phyloP scores from a whole-genome alignment of 2,113 vertebrate species.

The Charadrius vociferus region DNA sequence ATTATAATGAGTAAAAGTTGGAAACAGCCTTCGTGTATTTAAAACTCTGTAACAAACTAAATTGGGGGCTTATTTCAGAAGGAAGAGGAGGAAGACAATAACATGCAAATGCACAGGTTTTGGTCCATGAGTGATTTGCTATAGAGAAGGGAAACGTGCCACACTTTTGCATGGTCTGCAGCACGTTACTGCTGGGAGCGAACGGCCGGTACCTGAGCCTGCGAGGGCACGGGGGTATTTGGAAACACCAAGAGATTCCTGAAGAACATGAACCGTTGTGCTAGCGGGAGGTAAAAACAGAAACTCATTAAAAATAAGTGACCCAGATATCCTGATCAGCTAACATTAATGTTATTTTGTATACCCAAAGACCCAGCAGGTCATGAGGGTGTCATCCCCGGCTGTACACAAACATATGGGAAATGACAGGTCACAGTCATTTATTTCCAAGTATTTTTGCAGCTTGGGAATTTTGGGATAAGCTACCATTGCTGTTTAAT shows the following conservation, averaged over 20 bases:
- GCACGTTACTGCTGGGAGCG: rapidly evolving
- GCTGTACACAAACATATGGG: neutral
- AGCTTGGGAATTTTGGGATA: neutral
- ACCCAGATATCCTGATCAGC: neutral
- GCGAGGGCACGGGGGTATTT: neutral
- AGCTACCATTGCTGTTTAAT: neutral
- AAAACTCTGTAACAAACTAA: neutral
- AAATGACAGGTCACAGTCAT: neutral
- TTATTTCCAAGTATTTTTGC: neutral
- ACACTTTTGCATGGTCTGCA: neutral
- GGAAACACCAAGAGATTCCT: neutral
- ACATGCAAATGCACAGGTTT: neutral
- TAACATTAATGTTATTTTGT: neutral
- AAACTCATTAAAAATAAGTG: neutral
- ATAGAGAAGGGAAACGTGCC: neutral
- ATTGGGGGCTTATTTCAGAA: neutral
- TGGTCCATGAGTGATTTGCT: neutral
- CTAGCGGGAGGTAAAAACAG: neutral
- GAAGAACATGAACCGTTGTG: neutral
- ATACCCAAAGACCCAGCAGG: neutral
- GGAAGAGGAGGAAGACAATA: neutral
- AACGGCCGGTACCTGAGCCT: neutral
- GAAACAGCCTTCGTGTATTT: neutral
- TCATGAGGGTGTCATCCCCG: neutral
- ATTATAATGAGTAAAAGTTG: neutral